Percentiles rank a stretch among this genome's conserved stretches.
Evolutionary conservation across 2,113 vertebrate species (phyloP).

Genomic region (Chelonoidis abingdonii): DNA sequence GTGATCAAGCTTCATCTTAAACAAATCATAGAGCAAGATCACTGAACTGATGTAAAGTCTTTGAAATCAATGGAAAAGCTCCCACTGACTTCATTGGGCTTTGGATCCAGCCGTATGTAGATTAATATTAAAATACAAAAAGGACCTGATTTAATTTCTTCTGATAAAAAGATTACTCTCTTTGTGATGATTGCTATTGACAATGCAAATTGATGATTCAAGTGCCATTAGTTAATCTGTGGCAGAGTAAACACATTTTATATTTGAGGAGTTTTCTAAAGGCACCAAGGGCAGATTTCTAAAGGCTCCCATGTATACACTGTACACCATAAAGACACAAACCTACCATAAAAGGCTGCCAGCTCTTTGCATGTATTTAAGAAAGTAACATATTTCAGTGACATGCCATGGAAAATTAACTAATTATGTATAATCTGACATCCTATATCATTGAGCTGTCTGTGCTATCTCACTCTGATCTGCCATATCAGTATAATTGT

Average conservation of each 20-base stretch:
- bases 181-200: background rate
- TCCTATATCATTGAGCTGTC: slow-evolving; percentile 24
- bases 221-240: background rate
- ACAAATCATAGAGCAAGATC: background rate
- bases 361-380: slow-evolving; percentile 21
- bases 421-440: slow-evolving; percentile 48
- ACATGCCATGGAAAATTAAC: slow-evolving; percentile 42
- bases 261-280: background rate
- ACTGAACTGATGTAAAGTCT: background rate
- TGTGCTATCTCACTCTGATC: background rate
- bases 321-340: background rate
- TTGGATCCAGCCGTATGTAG: background rate
- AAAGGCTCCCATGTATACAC: background rate
- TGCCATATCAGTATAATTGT: background rate
- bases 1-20: background rate
- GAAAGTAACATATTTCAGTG: slow-evolving; percentile 12
- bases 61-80: background rate
- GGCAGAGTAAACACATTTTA: background rate
- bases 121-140: background rate
- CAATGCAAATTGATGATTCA: background rate
- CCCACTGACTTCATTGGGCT: background rate
- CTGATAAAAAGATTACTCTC: background rate
- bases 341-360: background rate
- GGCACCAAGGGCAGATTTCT: background rate
- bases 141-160: background rate